Evolutionary conservation across 2,113 vertebrate species (phyloP).

Genomic region (Semicossyphus pulcher): DNA sequence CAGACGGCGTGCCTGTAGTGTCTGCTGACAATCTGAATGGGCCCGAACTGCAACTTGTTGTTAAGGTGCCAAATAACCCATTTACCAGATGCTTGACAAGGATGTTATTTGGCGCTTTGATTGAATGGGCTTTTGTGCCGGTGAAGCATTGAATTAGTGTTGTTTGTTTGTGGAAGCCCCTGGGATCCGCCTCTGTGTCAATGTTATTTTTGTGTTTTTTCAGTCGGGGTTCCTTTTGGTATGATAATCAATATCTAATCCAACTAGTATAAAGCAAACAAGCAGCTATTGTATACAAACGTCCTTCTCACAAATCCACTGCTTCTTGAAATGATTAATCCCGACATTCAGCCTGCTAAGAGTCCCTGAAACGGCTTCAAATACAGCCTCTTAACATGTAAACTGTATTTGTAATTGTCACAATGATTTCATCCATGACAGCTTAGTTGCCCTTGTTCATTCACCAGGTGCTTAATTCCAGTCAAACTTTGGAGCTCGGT

Average conservation of each 20-base stretch:
- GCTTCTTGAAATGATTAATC: conserved; percentile 27
- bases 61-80: conserved; percentile 68
- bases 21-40: conserved; percentile 73
- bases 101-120: conserved; percentile 68
- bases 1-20: conserved; percentile 58
- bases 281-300: conserved; percentile 13
- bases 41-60: conserved; percentile 68
- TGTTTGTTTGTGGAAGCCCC: conserved; percentile 69
- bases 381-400: conserved; percentile 8
- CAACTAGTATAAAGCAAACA: conserved; percentile 4
- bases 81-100: conserved; percentile 73
- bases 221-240: conserved; percentile 35
- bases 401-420: conserved; percentile 46
- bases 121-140: conserved; percentile 67
- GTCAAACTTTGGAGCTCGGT: conserved; percentile 39
- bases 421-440: conserved; percentile 40
- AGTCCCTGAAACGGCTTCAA: conserved; percentile 34
- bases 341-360: conserved; percentile 28
- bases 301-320: conserved; percentile 20
- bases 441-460: conserved; percentile 25
- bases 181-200: conserved; percentile 55
- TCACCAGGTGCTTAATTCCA: conserved; percentile 59
- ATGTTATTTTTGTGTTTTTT: conserved; percentile 35
- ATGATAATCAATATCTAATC: conserved; percentile 59
- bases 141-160: conserved; percentile 64